These are phyloP conservation scores for Sinocyclocheilus rhinocerous DNA, from an alignment of 2,113 vertebrate species.

Conservation along the genomic window DNA sequence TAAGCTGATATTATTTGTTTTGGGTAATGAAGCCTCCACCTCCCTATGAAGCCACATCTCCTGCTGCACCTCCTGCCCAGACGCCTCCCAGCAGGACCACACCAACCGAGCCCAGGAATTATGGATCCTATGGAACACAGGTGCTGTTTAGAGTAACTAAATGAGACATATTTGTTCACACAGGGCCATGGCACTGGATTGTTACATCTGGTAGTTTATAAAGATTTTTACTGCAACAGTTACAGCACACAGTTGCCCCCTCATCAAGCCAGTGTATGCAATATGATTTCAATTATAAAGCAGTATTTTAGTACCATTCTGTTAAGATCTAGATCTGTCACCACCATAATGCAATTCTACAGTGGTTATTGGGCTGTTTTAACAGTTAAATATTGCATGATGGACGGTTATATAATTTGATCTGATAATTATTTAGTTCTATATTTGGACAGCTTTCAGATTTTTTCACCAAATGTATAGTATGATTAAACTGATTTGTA, in stretches of 20 bases:
- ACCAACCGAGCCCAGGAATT: conserved; percentile 87
- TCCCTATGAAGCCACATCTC: conserved; percentile 74
- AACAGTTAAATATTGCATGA: neutral
- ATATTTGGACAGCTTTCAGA: neutral
- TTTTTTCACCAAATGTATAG: neutral
- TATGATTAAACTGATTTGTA: neutral
- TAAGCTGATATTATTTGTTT: neutral
- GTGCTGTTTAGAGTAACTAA: conserved; percentile 61
- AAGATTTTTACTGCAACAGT: neutral
- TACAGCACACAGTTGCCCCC: neutral
- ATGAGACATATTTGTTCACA: neutral
- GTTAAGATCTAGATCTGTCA: neutral
- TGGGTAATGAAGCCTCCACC: conserved; percentile 73
- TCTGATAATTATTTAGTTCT: neutral
- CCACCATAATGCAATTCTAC: neutral
- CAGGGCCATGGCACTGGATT: neutral
- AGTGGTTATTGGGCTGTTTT: neutral
- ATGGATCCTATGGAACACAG: conserved; percentile 90
- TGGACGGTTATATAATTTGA: neutral
- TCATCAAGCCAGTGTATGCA: neutral
- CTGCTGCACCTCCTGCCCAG: conserved; percentile 63
- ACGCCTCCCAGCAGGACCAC: conserved; percentile 78
- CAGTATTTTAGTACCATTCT: neutral
- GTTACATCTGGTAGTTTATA: neutral
- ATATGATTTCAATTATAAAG: neutral